Percentiles rank a stretch among this genome's conserved stretches.
Evolutionary conservation across 2,113 vertebrate species (phyloP).

Genomic region (Dasyurus viverrinus): DNA sequence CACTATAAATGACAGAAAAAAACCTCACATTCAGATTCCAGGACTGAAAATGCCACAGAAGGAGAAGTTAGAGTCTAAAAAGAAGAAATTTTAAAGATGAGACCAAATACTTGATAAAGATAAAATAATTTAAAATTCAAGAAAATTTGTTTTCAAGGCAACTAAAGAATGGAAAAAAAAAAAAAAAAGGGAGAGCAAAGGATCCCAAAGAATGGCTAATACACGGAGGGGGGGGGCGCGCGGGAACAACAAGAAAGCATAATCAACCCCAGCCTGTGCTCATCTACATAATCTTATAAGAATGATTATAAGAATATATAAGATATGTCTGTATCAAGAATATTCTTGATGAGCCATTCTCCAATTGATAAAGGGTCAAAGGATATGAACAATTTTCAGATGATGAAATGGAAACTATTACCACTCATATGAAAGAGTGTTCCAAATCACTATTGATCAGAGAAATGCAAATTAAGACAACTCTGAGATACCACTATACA

Average conservation of each 20-base stretch:
- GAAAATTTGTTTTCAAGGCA: not conserved
- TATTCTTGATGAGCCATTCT: too few relatives aligned
- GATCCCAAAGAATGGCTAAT: not conserved
- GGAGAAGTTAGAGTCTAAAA: not conserved
- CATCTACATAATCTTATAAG: not conserved
- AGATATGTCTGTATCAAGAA: not conserved
- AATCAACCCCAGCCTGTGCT: not conserved
- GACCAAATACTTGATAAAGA: not conserved
- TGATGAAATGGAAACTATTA: too few relatives aligned
- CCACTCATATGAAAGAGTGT: too few relatives aligned
- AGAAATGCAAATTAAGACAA: too few relatives aligned
- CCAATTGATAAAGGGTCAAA: too few relatives aligned
- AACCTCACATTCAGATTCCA: not conserved
- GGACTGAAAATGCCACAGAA: not conserved
- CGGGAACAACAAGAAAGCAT: not conserved
- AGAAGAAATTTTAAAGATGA: not conserved
- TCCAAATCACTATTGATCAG: too few relatives aligned
- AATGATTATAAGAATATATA: too few relatives aligned
- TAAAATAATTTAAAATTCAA: not conserved
- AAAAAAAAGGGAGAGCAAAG: not conserved
- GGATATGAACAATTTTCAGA: too few relatives aligned
- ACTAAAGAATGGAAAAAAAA: not conserved
- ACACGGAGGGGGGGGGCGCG: not conserved
- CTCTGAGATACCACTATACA: too few relatives aligned
- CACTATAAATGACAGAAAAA: not conserved